These are phyloP conservation scores for Drosophila sp. DNA, from an alignment of 1,140 invertebrate genomes.

Conservation along the genomic window DNA sequence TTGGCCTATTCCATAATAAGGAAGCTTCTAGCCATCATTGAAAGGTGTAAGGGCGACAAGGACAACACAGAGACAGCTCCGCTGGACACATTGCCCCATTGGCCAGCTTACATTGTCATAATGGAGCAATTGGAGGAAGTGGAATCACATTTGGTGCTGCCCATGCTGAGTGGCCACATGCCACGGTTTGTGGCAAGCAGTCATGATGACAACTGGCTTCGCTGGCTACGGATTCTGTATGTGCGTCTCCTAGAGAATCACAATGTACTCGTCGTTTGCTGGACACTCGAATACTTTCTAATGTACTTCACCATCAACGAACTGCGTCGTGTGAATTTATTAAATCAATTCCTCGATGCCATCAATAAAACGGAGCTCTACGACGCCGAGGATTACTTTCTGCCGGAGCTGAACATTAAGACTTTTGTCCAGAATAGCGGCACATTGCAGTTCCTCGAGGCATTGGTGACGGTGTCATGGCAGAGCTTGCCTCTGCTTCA, in stretches of 20 bases:
- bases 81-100: constrained; percentile 20
- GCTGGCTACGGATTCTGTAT: constrained; percentile 83
- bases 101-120: constrained; percentile 62
- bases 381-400: constrained; percentile 38
- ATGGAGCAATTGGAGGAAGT: constrained; percentile 87
- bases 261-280: constrained; percentile 83
- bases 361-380: constrained; percentile 52
- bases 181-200: constrained; percentile 44
- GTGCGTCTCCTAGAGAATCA: constrained; percentile 84
- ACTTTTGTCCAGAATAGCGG: constrained; percentile 24
- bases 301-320: constrained; percentile 25
- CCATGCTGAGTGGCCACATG: constrained; percentile 76
- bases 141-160: constrained; percentile 86
- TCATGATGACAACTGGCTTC: constrained; percentile 17
- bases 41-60: neutral
- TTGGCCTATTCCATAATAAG: constrained; percentile 42
- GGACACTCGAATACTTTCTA: constrained; percentile 67
- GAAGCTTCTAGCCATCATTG: constrained; percentile 20
- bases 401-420: constrained; percentile 25
- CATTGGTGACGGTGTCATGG: constrained; percentile 44
- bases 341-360: constrained; percentile 40
- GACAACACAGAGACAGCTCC: neutral
- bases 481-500: constrained; percentile 48
- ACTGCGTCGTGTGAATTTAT: constrained; percentile 14
- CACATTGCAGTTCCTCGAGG: constrained; percentile 29